Evolutionary conservation across 2,797 vertebrate species (phyloP).

Genomic region (Synaphobranchus kaupii): DNA sequence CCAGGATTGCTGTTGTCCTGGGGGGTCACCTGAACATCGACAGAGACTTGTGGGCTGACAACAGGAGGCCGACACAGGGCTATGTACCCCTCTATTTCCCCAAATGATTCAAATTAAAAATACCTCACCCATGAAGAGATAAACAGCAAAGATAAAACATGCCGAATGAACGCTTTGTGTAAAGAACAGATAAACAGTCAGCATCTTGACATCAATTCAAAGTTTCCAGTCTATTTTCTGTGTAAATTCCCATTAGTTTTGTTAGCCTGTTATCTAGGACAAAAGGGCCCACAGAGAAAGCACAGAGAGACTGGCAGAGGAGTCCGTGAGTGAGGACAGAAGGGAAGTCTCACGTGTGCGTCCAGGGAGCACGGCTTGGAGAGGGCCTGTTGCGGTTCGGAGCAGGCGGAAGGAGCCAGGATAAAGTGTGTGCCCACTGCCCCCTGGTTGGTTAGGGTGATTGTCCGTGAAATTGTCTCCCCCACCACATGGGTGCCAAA

Average conservation of each 20-base stretch:
- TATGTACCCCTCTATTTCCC: neutral
- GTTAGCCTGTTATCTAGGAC: neutral
- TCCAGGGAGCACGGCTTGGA: neutral
- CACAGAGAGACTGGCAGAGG: neutral
- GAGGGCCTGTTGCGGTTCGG: slow-evolving; percentile 39
- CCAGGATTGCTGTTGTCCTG: slow-evolving; percentile 46
- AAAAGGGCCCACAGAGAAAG: neutral
- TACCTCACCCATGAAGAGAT: neutral
- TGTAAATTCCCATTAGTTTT: neutral
- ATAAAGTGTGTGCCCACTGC: slow-evolving; percentile 80
- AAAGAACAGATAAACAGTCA: neutral
- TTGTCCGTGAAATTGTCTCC: slow-evolving; percentile 76
- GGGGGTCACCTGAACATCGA: slow-evolving; percentile 32
- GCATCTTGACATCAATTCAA: neutral
- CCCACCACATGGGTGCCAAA: slow-evolving; percentile 88
- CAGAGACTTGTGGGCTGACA: neutral
- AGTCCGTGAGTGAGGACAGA: neutral
- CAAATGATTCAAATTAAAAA: neutral
- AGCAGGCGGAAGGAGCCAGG: slow-evolving; percentile 60
- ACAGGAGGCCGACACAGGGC: neutral
- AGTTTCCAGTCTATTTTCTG: neutral
- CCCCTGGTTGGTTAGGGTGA: slow-evolving; percentile 87
- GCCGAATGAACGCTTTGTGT: neutral
- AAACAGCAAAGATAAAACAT: neutral
- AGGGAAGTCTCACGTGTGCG: slow-evolving; percentile 19